Percentiles rank a stretch among this genome's conserved stretches.
Conservation (phyloP, 1,140 invertebrate genomes). For the Eciton burchellii region DNA sequence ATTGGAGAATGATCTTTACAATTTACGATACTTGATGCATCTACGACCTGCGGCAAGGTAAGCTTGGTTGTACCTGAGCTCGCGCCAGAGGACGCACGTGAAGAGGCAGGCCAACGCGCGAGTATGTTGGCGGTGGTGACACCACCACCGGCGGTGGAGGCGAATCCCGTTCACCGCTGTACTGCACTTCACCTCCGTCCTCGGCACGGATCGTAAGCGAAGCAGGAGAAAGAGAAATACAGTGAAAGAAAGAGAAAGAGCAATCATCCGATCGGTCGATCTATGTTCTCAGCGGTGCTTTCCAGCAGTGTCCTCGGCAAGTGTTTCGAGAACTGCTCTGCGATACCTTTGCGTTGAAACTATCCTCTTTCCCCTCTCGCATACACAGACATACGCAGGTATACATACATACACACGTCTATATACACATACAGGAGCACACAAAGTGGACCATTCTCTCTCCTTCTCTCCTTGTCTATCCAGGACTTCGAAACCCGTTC, state of each 20-base stretch:
- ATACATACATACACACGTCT: neutral
- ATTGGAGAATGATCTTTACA: too few relatives aligned
- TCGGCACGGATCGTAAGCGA: conserved; percentile 71
- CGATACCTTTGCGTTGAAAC: conserved; percentile 11
- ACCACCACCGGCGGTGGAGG: conserved; percentile 45
- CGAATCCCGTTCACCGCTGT: conserved; percentile 74
- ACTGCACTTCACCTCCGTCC: conserved; percentile 76
- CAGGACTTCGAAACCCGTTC: conserved; percentile 55
- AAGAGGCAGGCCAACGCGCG: conserved; percentile 39
- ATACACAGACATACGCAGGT: too few relatives aligned
- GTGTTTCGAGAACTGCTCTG: conserved; percentile 39
- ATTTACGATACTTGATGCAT: neutral
- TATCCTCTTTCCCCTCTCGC: neutral
- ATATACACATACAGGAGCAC: neutral
- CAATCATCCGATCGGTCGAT: conserved; percentile 6
- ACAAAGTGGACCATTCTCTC: conserved; percentile 41
- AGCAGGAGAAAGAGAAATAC: conserved; percentile 15
- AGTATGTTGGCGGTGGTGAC: neutral
- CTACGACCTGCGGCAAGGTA: conserved; percentile 69
- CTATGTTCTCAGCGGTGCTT: conserved; percentile 7
- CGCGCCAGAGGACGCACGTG: conserved; percentile 56
- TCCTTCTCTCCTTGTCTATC: conserved; percentile 29
- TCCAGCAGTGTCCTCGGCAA: conserved; percentile 13
- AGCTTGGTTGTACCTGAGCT: conserved; percentile 72
- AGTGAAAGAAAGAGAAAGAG: conserved; percentile 13